Evolutionary conservation across 2,888 invertebrate species (phyloP), one percentile per base, ranked within the genome.

Genomic region (Lasioglossum oenotherae): DNA sequence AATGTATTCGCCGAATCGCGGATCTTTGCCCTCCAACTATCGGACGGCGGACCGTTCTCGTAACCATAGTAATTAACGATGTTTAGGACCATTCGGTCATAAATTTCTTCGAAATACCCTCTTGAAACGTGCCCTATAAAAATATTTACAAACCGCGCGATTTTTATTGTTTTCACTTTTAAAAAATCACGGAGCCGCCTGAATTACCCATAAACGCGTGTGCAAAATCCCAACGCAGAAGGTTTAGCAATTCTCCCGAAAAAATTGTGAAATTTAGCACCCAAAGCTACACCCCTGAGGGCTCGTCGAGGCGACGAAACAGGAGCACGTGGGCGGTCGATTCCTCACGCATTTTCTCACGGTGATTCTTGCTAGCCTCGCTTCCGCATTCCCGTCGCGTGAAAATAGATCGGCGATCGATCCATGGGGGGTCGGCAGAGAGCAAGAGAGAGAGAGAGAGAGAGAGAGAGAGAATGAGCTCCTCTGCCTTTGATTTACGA

Each of bases 311-410:
- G 53, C 53, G 53, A 23, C 31, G 31, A 64, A 31, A 31, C 60
- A 64, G 27, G 31, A 5, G 5, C 27, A 27, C 31, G 27, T 74
- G 74, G 75, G 80, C 75, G 23, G 19, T 53, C 23, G 23, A 2
- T 53, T 19, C 3, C 10, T 23, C 10, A 80, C 67, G 14, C 69
- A 46, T 87, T 82, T 84, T 84, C 84, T 84, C 84, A 82, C 84
- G 82, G 27, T 81, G 49, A 31, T 71, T 75, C 74, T 38, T 78
- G 41, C 31, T 8, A 27, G 67, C 23, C 1, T 44, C n/a, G 44
- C 38, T 23, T 31, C 35, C 23, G 60, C 41, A 16, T 38, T 19
- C 75, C 27, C 4, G 12, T 2, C 27, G 27, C 2, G 27, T 64
- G 60, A 31, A 64, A 64, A 60, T 60, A 60, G 60, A 60, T 60